phyloP scores from a whole-genome alignment of 2,888 invertebrate species.

The Dorcus parallelipipedus region DNA sequence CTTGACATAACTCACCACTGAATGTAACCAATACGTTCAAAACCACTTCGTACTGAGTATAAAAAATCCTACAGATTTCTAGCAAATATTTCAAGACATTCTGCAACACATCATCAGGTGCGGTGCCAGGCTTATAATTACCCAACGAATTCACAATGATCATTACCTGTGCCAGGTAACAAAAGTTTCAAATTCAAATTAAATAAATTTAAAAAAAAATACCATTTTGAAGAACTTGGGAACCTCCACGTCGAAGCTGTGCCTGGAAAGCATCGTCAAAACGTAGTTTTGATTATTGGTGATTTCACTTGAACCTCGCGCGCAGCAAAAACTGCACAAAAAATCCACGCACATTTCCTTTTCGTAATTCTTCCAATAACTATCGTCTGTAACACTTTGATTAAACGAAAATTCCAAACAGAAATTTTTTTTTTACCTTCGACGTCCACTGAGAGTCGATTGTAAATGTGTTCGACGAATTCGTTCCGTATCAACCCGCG shows the following conservation, averaged over 20 bases:
- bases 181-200: constrained; percentile 1
- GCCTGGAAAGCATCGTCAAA: constrained; percentile 28
- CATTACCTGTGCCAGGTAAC: constrained; percentile 28
- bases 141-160: constrained; percentile 40
- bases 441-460: too few species aligned
- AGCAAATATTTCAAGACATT: constrained; percentile 37
- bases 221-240: constrained; percentile 34
- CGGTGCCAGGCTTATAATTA: constrained; percentile 29
- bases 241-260: constrained; percentile 29
- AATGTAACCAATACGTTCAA: constrained; percentile 36
- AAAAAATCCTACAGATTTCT: constrained; percentile 36
- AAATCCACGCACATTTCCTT: constrained; percentile 16
- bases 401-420: neutral
- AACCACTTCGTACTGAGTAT: constrained; percentile 38
- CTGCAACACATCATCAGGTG: constrained; percentile 31
- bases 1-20: too few species aligned
- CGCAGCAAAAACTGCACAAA: constrained; percentile 33
- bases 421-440: too few species aligned
- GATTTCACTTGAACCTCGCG: constrained; percentile 23
- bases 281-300: constrained; percentile 29
- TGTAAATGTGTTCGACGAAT: too few species aligned
- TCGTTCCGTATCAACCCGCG: too few species aligned
- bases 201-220: constrained; percentile 11
- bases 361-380: constrained; percentile 7
- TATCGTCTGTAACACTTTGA: constrained; percentile 12